Evolutionary conservation across 2,797 vertebrate species (phyloP).

Genomic region (Hapalemur alaotrensis): DNA sequence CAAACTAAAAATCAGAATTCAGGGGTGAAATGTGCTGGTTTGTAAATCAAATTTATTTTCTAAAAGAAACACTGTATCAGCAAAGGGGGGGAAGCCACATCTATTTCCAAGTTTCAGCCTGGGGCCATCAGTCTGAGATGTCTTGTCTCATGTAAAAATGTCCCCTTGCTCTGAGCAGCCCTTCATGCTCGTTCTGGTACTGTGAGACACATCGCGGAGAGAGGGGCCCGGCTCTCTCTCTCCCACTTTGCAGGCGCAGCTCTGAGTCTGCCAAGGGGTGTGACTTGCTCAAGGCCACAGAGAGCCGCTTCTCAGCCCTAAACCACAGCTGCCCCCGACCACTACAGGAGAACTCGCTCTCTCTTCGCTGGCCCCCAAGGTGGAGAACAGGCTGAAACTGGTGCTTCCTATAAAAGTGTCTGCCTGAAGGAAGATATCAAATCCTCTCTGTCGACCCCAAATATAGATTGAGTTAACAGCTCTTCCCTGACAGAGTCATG

Average conservation of each 20-base stretch:
- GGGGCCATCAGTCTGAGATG: neutral
- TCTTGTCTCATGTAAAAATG: neutral
- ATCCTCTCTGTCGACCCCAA: neutral
- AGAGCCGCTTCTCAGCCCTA: neutral
- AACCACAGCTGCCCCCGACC: neutral
- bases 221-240: fast-evolving
- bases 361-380: too few species aligned
- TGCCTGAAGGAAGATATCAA: neutral
- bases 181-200: fast-evolving
- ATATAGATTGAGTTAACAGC: neutral
- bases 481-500: neutral
- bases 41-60: neutral
- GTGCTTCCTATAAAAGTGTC: neutral
- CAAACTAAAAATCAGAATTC: neutral
- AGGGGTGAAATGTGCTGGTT: neutral
- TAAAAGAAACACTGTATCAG: fast-evolving
- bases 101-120: neutral
- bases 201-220: neutral
- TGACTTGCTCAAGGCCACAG: neutral
- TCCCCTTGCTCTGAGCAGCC: neutral
- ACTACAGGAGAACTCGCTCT: neutral
- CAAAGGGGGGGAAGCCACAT: neutral
- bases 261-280: neutral
- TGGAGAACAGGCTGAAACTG: neutral
- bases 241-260: neutral